Conservation (phyloP, 2,888 invertebrate genomes). For the Tenthredo livida region DNA sequence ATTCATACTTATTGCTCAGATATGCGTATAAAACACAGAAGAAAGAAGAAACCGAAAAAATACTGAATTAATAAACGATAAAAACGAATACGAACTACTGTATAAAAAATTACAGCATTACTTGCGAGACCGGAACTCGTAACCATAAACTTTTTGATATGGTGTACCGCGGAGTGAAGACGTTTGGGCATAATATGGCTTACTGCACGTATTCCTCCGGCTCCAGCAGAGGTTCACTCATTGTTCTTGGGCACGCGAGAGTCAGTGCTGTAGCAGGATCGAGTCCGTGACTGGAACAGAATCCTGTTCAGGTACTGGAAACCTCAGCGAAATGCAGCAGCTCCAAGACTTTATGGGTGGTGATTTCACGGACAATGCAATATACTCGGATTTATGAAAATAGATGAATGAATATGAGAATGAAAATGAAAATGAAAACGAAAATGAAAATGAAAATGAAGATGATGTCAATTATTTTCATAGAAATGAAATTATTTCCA, state of each 20-base stretch:
- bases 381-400: not conserved
- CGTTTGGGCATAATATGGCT: conserved; percentile 46
- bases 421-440: not conserved
- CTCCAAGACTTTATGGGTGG: conserved; percentile 62
- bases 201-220: conserved; percentile 52
- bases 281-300: conserved; percentile 58
- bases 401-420: not conserved
- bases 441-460: not conserved
- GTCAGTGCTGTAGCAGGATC: not conserved
- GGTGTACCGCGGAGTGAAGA: conserved; percentile 46
- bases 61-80: not conserved
- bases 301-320: conserved; percentile 54
- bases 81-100: not conserved
- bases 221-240: conserved; percentile 53
- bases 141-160: conserved; percentile 28
- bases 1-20: not conserved
- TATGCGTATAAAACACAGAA: not conserved
- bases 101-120: not conserved
- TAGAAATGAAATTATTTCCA: not conserved
- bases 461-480: not conserved
- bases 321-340: not conserved
- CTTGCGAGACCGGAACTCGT: conserved; percentile 32
- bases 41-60: not conserved
- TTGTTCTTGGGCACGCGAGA: conserved; percentile 65
- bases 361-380: conserved; percentile 46